phyloP scores from a whole-genome alignment of 2,797 vertebrate genomes.

The Synaphobranchus kaupii region DNA sequence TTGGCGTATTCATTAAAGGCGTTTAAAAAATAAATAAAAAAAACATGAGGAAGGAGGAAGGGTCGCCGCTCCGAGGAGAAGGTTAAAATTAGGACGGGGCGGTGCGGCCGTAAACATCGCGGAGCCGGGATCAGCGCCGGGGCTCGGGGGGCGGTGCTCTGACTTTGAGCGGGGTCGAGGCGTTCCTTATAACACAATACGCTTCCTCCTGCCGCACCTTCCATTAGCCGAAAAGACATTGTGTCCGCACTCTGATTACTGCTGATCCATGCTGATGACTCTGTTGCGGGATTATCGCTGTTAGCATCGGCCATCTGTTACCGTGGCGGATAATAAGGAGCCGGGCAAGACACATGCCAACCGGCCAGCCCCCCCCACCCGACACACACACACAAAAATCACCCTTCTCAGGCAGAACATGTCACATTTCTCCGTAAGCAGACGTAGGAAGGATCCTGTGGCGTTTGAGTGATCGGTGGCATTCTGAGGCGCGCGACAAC shows the following conservation, averaged over 20 bases:
- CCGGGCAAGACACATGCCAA: conserved; percentile 45
- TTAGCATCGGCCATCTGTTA: conserved; percentile 74
- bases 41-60: conserved; percentile 15
- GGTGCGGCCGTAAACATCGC: conserved; percentile 25
- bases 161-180: conserved; percentile 45
- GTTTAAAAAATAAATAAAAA: conserved; percentile 35
- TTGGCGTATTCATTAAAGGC: not conserved
- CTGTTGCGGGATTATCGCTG: conserved; percentile 74
- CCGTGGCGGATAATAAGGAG: conserved; percentile 52
- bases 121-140: not conserved
- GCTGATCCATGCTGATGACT: conserved; percentile 74
- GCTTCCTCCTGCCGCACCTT: conserved; percentile 42
- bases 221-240: conserved; percentile 48
- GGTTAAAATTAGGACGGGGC: conserved; percentile 25
- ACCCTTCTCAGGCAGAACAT: conserved; percentile 1
- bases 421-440: conserved; percentile 29
- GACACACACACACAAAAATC: not conserved
- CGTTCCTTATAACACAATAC: conserved; percentile 32
- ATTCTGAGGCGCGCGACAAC: conserved; percentile 30
- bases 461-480: conserved; percentile 45
- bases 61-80: conserved; percentile 26
- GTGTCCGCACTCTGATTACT: conserved; percentile 67
- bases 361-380: not conserved
- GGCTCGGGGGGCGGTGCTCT: conserved; percentile 24
- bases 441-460: conserved; percentile 24